phyloP scores from a whole-genome alignment of 2,113 vertebrate species.

The Aviceda subcristata region DNA sequence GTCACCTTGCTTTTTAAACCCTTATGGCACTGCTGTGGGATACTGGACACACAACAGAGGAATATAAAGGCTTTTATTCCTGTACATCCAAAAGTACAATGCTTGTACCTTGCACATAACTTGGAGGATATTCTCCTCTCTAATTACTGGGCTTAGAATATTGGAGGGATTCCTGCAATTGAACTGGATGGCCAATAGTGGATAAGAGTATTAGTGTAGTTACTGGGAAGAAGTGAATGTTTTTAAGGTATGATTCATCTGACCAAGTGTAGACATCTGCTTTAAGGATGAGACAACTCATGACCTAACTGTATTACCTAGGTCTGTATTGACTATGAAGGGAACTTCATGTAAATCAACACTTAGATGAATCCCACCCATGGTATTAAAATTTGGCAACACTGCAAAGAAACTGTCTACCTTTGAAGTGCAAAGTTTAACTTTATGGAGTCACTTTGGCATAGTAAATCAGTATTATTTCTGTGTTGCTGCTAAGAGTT shows the following conservation, averaged over 20 bases:
- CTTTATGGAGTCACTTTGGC: neutral
- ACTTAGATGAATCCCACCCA: neutral
- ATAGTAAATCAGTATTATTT: neutral
- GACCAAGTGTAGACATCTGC: neutral
- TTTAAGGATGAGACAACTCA: neutral
- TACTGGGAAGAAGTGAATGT: neutral
- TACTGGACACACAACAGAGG: neutral
- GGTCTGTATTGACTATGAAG: neutral
- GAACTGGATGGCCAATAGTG: neutral
- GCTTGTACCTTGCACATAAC: neutral
- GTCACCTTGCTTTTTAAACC: neutral
- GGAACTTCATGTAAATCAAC: neutral
- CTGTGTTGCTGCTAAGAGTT: neutral
- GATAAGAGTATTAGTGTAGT: neutral
- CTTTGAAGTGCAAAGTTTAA: neutral
- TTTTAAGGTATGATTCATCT: neutral
- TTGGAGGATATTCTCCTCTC: neutral
- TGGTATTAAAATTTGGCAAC: neutral
- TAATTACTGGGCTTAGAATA: neutral
- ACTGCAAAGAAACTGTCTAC: neutral
- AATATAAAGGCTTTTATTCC: neutral
- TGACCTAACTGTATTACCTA: neutral
- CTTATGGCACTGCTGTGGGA: neutral
- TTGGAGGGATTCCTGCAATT: neutral
- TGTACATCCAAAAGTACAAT: neutral